Conservation (phyloP, 2,888 invertebrate genomes). For the Cataglyphis albicans region DNA sequence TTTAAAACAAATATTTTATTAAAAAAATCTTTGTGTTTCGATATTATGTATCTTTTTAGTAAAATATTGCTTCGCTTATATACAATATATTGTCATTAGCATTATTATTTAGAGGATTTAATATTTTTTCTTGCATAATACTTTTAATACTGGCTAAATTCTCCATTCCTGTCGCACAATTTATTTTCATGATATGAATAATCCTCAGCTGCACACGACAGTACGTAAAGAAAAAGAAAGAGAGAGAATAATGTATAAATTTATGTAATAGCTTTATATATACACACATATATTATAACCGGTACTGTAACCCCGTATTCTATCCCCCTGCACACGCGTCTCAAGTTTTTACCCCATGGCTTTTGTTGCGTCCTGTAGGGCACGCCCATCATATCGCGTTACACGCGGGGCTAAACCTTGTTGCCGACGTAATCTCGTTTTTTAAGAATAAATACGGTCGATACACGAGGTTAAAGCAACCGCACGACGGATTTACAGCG, state of each 20-base stretch:
- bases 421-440: constrained; percentile 53
- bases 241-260: neutral
- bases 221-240: neutral
- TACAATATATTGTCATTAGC: neutral
- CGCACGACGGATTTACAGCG: constrained; percentile 47
- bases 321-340: constrained; percentile 24
- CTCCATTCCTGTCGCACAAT: neutral
- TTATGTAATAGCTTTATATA: neutral
- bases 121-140: neutral
- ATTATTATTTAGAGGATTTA: neutral
- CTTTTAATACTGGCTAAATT: constrained; percentile 1
- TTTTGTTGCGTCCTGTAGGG: constrained; percentile 25
- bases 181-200: constrained; percentile 28
- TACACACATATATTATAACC: neutral
- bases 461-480: constrained; percentile 45
- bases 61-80: neutral
- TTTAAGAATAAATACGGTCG: constrained; percentile 54
- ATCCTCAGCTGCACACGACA: constrained; percentile 8
- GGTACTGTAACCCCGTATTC: neutral
- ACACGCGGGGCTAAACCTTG: constrained; percentile 41
- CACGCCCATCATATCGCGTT: constrained; percentile 35
- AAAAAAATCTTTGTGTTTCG: neutral
- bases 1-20: neutral
- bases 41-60: neutral
- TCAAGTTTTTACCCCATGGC: constrained; percentile 35